Base-by-base conservation (phyloP, 2,113 vertebrate genomes). In the Oceanodroma tethys region DNA sequence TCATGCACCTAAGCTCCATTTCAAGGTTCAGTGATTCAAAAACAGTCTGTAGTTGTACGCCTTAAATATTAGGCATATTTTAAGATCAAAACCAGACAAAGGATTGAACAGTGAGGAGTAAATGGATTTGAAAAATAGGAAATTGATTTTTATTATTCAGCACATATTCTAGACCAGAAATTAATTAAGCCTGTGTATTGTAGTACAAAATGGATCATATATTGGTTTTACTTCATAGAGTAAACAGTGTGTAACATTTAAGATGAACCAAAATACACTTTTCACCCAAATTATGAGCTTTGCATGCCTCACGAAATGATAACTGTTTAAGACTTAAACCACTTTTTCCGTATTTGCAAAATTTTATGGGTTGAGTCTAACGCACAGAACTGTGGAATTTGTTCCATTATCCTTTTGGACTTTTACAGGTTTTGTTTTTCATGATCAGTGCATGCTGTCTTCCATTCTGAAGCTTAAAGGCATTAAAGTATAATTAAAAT, bases 401-500 rank as follows among this genome's bases (percentile, higher is more conserved):
- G 0, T 79, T 78, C n/a, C 9, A 10, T 74, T 93, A 78, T 38
- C 10, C 5, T 83, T 94, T 86, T 5, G 5, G 50, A 74, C 16
- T 88, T 89, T 53, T 65, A n/a, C 17, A 63, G 22, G 19, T 56
- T 95, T 92, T 85, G 23, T 9, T 42, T 96, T 89, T 70, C 0
- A 0, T 83, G 66, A 91, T 90, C 30, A n/a, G 65, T 92, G 53
- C 40, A 53, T 56, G 16, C 8, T 56, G 34, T 59, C 36, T 95
- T 90, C 27, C 17, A 52, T 82, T 92, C 43, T 72, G 59, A 93
- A 91, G 40, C 72, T 90, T 72, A 83, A 10, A 94, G 36, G 29
- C 63, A 89, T 73, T 63, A 90, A 93, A 92, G 56, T 93, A 58
- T 86, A 96, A 96, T 97, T 96, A 97, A 97, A 97, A 93, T 66